Base-by-base conservation (phyloP, 2,797 vertebrate species). In the Etheostoma nigrum region DNA sequence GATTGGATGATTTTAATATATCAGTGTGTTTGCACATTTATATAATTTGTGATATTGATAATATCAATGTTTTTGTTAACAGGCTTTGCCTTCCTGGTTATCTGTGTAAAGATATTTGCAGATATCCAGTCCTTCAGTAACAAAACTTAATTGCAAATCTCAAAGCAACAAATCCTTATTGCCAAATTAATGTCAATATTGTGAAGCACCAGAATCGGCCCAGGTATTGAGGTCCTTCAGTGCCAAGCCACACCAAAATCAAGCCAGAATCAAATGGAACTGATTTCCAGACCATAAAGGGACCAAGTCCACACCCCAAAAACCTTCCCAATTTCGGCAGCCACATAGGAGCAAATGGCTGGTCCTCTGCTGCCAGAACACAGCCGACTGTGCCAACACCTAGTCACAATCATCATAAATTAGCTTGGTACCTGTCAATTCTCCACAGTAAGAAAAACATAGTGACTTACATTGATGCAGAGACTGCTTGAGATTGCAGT, bases 381-480 rank as follows among this genome's bases (percentile, higher is more conserved):
- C 12, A 48, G 45, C 4, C 4, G 14, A 1, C 51, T 21, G 33
- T 12, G 59, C 45, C 55, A 63, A 55, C 44, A 69, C n/a, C 52
- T 23, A 60, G 27, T 44, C 55, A 58, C 49, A n/a, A 18, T 25
- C 36, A n/a, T 44, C 65, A 53, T 4, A 0, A 67, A 40, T 79
- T 54, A 52, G 53, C 36, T 33, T 45, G 1, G 16, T 4, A 21
- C 12, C 45, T 57, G 16, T 21, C 33, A 44, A 18, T 30, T 16
- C 6, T 59, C 44, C 66, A 33, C 27, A 71, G 12, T 6, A 33
- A 53, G 21, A 81, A 47, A 73, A 82, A 67, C n/a, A 66, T 54
- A 55, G 5, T 13, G 36, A 36, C 33, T 36, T 14, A 53, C 47
- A 21, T 4, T 62, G 36, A 51, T n/a, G 76, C 74, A 47, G 16